Evolutionary conservation across 2,888 invertebrate genomes (phyloP), one percentile per base, ranked within the genome.

Genomic region (Coecobrya sp.): DNA sequence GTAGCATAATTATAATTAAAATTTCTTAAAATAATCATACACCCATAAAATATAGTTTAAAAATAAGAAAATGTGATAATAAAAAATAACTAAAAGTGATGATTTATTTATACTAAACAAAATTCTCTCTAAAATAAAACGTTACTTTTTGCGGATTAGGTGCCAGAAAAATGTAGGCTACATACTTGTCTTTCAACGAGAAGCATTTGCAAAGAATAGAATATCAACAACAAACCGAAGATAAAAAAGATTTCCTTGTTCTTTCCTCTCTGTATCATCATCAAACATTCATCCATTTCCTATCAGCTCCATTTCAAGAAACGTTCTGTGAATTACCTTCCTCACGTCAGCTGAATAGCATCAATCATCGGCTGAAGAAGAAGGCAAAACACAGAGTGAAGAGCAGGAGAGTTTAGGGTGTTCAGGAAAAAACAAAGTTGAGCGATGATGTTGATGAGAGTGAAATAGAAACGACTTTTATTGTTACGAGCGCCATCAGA

Each of bases 251-350:
- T 5, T 22, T 19, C 13, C 22, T 59, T 59, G 59, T 59, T 59
- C 59, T 59, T 59, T n/a, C n/a, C 59, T 59, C 19, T 59, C 19
- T 59, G 49, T 49, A 49, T 55, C n/a, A 55, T 70, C 68, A 73
- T 70, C 68, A 70, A 70, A 22, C 45, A 73, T 73, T 42, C 73
- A 45, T 73, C 45, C 73, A 19, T n/a, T n/a, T 70, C 30, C 68
- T n/a, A 70, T n/a, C n/a, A 70, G 30, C 8, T 0, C 8, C 36
- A 16, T 36, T n/a, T n/a, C 30, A n/a, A 45, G 45, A 42, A 73
- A 45, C 45, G 8, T n/a, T 36, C 22, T 70, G 30, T 70, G 73
- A 42, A 45, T 73, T 22, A 73, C n/a, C 10, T 73, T 45, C 11
- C 10, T 45, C 45, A 45, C 45, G 73, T 73, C 73, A 73, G 42